A percentile compares a stretch with the other conserved stretches of the same genome.
Evolutionary conservation across 2,888 invertebrate genomes (phyloP).

Genomic region (Oithona nana): DNA sequence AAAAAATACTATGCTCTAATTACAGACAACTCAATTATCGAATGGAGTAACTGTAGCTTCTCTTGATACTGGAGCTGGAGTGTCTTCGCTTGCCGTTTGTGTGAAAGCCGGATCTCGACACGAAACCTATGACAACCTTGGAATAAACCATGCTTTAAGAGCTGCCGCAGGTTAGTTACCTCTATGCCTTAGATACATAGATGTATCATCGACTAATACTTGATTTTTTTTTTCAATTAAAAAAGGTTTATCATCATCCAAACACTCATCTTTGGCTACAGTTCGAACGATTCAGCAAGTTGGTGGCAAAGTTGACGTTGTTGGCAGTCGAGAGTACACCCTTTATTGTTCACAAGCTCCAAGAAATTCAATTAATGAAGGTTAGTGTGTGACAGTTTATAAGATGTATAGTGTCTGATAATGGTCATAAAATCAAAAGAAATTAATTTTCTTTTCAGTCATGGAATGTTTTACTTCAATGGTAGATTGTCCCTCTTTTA

Average conservation of each 20-base stretch:
- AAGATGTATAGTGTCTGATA: neutral
- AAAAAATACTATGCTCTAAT: neutral
- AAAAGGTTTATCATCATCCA: neutral
- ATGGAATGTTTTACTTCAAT: neutral
- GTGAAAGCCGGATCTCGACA: neutral
- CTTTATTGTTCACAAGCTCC: neutral
- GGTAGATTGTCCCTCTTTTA: neutral
- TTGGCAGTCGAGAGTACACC: neutral
- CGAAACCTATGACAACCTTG: neutral
- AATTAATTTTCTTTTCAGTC: neutral
- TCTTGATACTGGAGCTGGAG: neutral
- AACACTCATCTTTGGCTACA: neutral
- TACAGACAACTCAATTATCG: neutral
- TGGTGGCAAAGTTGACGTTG: neutral
- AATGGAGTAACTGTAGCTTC: neutral
- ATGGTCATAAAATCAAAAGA: neutral
- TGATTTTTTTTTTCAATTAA: too few relatives aligned
- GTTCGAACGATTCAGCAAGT: neutral
- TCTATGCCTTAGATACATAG: too few relatives aligned
- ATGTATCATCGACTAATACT: too few relatives aligned
- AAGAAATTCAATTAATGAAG: neutral
- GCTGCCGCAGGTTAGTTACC: neutral
- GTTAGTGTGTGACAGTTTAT: neutral
- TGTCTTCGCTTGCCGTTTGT: neutral
- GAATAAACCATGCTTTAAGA: neutral